phyloP scores from a whole-genome alignment of 2,113 vertebrate genomes.

The Sinocyclocheilus anophthalmus region DNA sequence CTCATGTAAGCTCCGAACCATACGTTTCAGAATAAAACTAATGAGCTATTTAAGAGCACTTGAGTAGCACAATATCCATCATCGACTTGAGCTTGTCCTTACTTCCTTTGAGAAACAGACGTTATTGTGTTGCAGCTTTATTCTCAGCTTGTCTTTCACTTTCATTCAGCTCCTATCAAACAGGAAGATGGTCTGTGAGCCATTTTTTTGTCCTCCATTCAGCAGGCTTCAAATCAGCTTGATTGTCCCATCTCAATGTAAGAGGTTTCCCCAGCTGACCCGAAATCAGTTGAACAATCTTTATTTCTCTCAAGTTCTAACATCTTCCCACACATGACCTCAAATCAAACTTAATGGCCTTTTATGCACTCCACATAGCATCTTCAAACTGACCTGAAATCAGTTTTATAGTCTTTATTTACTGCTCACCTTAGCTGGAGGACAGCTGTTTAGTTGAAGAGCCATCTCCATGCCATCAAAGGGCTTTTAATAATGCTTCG shows the following conservation, averaged over 20 bases:
- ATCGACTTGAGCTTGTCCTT: slow-evolving; percentile 13
- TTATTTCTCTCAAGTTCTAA: slow-evolving; percentile 15
- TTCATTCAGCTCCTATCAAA: not conserved
- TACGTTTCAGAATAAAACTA: slow-evolving; percentile 18
- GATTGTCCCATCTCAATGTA: slow-evolving; percentile 33
- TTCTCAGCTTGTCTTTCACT: slow-evolving; percentile 10
- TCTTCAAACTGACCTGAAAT: slow-evolving; percentile 34
- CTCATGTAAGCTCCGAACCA: not conserved
- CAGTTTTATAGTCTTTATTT: slow-evolving; percentile 28
- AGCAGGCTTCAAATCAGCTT: slow-evolving; percentile 44
- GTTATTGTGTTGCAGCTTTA: not conserved
- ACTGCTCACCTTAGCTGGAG: slow-evolving; percentile 6
- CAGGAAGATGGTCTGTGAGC: not conserved
- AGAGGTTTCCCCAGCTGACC: slow-evolving; percentile 33
- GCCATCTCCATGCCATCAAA: not conserved
- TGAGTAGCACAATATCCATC: slow-evolving; percentile 1
- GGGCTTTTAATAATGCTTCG: not conserved
- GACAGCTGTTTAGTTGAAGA: slow-evolving; percentile 22
- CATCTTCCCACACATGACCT: not conserved
- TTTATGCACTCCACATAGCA: slow-evolving; percentile 18
- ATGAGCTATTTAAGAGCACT: slow-evolving; percentile 28
- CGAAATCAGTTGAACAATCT: slow-evolving; percentile 42
- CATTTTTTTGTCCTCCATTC: not conserved
- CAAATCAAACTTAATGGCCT: slow-evolving; percentile 1
- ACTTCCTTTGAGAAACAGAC: slow-evolving; percentile 19